phyloP scores from a whole-genome alignment of 2,888 invertebrate genomes.

The Galerucella pusilla region DNA sequence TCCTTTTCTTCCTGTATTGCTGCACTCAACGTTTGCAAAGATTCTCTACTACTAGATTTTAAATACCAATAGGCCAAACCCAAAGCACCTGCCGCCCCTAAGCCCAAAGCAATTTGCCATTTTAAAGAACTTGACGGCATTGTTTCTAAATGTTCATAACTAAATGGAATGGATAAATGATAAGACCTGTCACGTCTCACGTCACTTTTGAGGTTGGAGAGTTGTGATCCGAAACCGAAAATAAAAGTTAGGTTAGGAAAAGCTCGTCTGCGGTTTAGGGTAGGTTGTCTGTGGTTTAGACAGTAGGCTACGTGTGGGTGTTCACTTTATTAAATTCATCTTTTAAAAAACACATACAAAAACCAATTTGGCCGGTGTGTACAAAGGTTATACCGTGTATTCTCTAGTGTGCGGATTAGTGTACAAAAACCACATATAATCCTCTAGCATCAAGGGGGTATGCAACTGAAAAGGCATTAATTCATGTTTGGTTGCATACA shows the following conservation, averaged over 20 bases:
- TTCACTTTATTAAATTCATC: too few relatives aligned
- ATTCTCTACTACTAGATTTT: slow-evolving; percentile 65
- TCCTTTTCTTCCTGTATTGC: slow-evolving; percentile 52
- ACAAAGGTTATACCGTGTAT: too few relatives aligned
- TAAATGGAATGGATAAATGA: slow-evolving; percentile 5
- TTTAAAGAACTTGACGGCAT: slow-evolving; percentile 69
- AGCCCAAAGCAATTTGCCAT: slow-evolving; percentile 88
- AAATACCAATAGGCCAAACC: slow-evolving; percentile 78
- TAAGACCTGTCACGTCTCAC: slow-evolving; percentile 36
- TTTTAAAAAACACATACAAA: too few relatives aligned
- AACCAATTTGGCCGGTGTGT: too few relatives aligned
- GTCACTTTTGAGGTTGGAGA: slow-evolving; percentile 15
- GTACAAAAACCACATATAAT: too few relatives aligned
- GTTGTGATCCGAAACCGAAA: not conserved
- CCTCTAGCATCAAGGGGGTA: too few relatives aligned
- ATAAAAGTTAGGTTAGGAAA: slow-evolving; percentile 25
- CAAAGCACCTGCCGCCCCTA: slow-evolving; percentile 83
- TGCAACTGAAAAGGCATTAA: too few relatives aligned
- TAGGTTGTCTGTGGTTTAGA: not conserved
- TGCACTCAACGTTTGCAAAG: slow-evolving; percentile 44
- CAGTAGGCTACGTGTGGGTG: too few relatives aligned
- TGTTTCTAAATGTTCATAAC: slow-evolving; percentile 30
- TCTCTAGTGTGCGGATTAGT: too few relatives aligned
- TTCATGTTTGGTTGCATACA: too few relatives aligned
- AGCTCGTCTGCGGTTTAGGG: too few relatives aligned